These are phyloP conservation scores for Lasioglossum zephyrum DNA, from an alignment of 2,888 invertebrate genomes.

Conservation along the genomic window DNA sequence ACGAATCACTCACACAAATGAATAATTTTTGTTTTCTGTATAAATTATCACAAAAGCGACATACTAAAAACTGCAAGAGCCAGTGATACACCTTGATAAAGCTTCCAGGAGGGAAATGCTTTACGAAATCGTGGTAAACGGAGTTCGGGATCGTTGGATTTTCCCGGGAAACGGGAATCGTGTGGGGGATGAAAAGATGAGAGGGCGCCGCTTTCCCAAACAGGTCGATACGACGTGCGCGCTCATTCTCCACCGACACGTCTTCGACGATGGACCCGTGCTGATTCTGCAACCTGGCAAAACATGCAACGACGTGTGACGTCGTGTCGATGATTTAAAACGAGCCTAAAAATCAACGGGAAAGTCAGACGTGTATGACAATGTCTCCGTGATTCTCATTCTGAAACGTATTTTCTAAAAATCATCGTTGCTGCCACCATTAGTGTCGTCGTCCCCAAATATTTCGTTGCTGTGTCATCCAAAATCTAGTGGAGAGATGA, in stretches of 20 bases:
- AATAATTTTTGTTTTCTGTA: not conserved
- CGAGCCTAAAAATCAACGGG: not conserved
- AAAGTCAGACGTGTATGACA: not conserved
- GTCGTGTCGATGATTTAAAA: not conserved
- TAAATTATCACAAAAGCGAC: not conserved
- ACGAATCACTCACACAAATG: not conserved
- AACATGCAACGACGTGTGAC: conserved; percentile 2
- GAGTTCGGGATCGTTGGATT: conserved; percentile 1
- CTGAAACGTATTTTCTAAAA: not conserved
- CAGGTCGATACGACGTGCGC: conserved; percentile 77
- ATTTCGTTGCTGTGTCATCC: not conserved
- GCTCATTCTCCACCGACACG: conserved; percentile 67
- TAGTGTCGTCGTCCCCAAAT: not conserved
- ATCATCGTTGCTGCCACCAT: not conserved
- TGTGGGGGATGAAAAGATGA: conserved; percentile 57
- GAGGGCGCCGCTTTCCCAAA: conserved; percentile 61
- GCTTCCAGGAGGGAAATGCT: not conserved
- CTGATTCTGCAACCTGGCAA: conserved; percentile 53
- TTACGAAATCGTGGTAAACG: not conserved
- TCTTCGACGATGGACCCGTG: conserved; percentile 64
- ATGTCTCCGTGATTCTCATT: not conserved
- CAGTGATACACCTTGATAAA: not conserved
- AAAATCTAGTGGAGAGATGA: not conserved
- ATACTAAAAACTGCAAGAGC: not conserved
- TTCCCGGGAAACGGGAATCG: conserved; percentile 35